These are phyloP conservation scores for Sycophila texana DNA, from an alignment of 2,888 invertebrate genomes.

Conservation along the genomic window DNA sequence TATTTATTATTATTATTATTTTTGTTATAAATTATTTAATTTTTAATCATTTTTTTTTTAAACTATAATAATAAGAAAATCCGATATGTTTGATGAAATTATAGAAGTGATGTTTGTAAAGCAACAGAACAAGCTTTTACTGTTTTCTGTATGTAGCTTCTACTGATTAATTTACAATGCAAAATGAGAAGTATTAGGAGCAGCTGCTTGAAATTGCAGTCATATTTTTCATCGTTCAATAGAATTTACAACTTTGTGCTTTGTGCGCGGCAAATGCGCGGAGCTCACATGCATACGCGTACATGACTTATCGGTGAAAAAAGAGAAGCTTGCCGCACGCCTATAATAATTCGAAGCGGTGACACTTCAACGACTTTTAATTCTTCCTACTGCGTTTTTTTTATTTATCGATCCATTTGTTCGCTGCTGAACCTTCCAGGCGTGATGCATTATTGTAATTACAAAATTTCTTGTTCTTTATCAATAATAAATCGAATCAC, in stretches of 20 bases:
- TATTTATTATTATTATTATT: no score
- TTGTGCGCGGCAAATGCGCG: background rate
- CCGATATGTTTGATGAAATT: no score
- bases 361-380: conserved; percentile 50
- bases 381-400: conserved; percentile 43
- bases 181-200: background rate
- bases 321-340: background rate
- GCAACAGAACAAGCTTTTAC: no score
- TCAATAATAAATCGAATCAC: no score
- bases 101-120: no score
- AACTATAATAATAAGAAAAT: no score
- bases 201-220: no score
- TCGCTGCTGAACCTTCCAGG: conserved; percentile 15
- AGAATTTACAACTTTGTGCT: background rate
- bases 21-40: no score
- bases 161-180: background rate
- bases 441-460: conserved; percentile 6
- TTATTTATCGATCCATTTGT: conserved; percentile 55
- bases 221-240: background rate
- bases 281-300: background rate
- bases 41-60: no score
- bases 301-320: conserved; percentile 8
- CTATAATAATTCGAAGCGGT: conserved; percentile 18
- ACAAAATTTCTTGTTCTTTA: background rate
- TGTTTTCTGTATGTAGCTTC: no score